phyloP scores from a whole-genome alignment of 2,113 vertebrate genomes.

The Macquaria ambigua region DNA sequence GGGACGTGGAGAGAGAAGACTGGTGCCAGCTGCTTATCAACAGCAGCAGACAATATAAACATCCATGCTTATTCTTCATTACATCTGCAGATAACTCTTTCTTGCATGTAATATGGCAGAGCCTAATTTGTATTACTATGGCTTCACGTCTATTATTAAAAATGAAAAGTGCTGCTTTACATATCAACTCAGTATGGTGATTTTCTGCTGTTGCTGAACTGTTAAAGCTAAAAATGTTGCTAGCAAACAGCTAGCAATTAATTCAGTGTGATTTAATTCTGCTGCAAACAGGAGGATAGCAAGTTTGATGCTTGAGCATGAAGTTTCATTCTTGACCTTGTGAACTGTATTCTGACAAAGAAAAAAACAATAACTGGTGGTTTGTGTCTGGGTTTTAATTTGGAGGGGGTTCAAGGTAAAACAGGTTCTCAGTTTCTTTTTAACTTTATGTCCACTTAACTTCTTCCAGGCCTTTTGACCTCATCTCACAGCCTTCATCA shows the following conservation, averaged over 20 bases:
- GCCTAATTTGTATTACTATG: neutral
- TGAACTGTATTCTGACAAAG: neutral
- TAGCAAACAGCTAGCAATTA: neutral
- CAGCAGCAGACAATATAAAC: slow-evolving; percentile 21
- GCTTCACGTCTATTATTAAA: neutral
- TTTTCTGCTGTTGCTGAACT: neutral
- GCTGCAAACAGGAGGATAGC: neutral
- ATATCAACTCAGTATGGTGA: neutral
- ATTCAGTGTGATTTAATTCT: neutral
- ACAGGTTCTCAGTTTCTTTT: neutral
- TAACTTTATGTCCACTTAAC: neutral
- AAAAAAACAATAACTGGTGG: neutral
- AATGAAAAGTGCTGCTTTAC: neutral
- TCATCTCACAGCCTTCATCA: neutral
- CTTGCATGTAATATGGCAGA: neutral
- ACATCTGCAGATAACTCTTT: neutral
- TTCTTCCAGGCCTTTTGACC: neutral
- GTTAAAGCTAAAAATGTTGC: neutral
- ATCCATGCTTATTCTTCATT: slow-evolving; percentile 11
- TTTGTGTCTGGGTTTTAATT: too few relatives aligned
- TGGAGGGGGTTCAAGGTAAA: neutral
- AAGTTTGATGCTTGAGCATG: neutral
- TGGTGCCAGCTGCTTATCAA: slow-evolving; percentile 11
- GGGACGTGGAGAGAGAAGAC: neutral
- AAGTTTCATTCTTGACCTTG: neutral